Conservation (phyloP, 2,113 vertebrate species). For the Chinchilla lanigera region DNA sequence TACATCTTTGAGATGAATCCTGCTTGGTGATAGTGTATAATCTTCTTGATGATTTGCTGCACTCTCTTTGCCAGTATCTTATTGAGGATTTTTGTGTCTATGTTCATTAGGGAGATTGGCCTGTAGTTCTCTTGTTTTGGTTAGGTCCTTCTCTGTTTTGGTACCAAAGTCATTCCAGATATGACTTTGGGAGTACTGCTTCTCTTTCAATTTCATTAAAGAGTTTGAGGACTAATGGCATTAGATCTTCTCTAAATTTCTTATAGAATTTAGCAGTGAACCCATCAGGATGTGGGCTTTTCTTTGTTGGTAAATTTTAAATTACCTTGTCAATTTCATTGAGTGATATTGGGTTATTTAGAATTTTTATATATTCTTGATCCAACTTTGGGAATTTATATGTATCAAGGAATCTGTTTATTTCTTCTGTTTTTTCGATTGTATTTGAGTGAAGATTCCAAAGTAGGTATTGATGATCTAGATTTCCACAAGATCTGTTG, state of each 20-base stretch:
- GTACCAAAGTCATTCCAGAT: not conserved
- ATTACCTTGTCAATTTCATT: not conserved
- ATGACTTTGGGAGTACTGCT: not conserved
- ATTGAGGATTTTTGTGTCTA: not conserved
- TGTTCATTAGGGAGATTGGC: not conserved
- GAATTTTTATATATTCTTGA: not conserved
- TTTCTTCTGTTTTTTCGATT: not conserved
- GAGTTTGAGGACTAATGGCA: not conserved
- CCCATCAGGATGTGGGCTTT: not conserved
- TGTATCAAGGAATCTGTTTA: not conserved
- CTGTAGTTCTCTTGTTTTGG: not conserved
- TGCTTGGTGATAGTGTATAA: not conserved
- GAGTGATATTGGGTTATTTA: not conserved
- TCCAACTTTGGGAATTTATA: not conserved
- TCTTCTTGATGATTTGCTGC: not conserved
- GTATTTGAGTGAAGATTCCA: not conserved
- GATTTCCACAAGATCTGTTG: not conserved
- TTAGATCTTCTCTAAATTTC: not conserved
- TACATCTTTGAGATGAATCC: not conserved
- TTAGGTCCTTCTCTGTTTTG: not conserved
- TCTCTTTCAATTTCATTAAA: not conserved
- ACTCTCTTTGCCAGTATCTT: not conserved
- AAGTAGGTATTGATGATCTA: not conserved
- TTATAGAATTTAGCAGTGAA: not conserved
- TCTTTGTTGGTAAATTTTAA: not conserved